phyloP scores from a whole-genome alignment of 1,140 invertebrate genomes.

The Epicauta chinensis region DNA sequence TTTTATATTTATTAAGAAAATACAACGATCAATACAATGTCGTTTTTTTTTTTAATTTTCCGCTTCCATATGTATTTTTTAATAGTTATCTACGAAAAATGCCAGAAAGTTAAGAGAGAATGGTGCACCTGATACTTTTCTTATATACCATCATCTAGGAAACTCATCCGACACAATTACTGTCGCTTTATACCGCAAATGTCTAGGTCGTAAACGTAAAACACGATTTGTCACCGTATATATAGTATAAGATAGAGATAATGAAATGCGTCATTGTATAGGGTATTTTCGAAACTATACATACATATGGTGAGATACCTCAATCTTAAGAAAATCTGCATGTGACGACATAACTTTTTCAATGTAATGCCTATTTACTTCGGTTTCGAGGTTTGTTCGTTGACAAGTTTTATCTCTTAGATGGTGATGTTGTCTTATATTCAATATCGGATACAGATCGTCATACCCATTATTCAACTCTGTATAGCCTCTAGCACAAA shows the following conservation, averaged over 20 bases:
- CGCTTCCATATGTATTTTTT: too few species aligned
- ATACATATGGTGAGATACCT: slow-evolving; percentile 18
- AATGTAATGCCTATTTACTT: slow-evolving; percentile 24
- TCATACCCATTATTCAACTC: slow-evolving; percentile 29
- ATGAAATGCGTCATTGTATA: slow-evolving; percentile 21
- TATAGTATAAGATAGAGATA: slow-evolving; percentile 14
- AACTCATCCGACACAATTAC: slow-evolving; percentile 16
- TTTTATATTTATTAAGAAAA: too few species aligned
- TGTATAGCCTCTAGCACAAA: slow-evolving; percentile 19
- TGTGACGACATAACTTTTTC: slow-evolving; percentile 20
- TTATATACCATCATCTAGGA: too few species aligned
- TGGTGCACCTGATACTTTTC: too few species aligned
- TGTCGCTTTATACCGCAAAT: slow-evolving; percentile 19
- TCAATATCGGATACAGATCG: slow-evolving; percentile 28
- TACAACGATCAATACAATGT: too few species aligned
- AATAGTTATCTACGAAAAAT: too few species aligned
- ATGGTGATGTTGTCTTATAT: slow-evolving; percentile 29
- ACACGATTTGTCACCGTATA: slow-evolving; percentile 14
- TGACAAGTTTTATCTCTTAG: slow-evolving; percentile 34
- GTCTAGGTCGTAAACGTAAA: slow-evolving; percentile 18
- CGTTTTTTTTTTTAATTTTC: too few species aligned
- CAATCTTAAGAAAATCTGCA: slow-evolving; percentile 20
- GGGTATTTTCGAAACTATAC: slow-evolving; percentile 16
- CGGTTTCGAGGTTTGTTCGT: slow-evolving; percentile 26
- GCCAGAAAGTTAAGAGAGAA: too few species aligned